These are phyloP conservation scores for Pomacea canaliculata DNA, from an alignment of 2,888 invertebrate species.

Conservation along the genomic window DNA sequence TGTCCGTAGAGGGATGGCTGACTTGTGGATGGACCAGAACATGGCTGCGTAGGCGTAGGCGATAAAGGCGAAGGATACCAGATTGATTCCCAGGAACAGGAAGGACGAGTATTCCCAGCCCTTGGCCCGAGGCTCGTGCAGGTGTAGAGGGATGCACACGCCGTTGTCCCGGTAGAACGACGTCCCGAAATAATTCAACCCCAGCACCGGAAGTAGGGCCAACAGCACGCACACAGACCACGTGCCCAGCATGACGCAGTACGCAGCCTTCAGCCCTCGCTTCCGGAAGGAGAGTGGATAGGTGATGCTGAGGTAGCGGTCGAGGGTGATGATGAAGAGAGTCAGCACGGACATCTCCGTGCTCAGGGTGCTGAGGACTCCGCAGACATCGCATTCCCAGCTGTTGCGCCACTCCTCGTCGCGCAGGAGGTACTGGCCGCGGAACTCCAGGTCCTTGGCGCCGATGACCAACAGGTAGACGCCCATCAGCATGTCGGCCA, in stretches of 20 bases:
- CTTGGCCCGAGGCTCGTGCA: slow-evolving; percentile 37
- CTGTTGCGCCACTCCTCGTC: slow-evolving; percentile 76
- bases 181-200: slow-evolving; percentile 39
- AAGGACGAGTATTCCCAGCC: slow-evolving; percentile 50
- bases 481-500: slow-evolving; percentile 78
- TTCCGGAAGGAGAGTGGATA: slow-evolving; percentile 40
- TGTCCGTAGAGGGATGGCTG: slow-evolving; percentile 38
- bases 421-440: slow-evolving; percentile 75
- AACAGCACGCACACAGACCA: slow-evolving; percentile 39
- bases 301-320: slow-evolving; percentile 45
- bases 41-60: slow-evolving; percentile 43
- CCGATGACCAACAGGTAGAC: slow-evolving; percentile 76
- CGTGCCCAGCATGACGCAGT: slow-evolving; percentile 35
- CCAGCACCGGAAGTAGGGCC: slow-evolving; percentile 37
- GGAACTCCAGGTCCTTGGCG: slow-evolving; percentile 72
- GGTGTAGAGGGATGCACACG: slow-evolving; percentile 44
- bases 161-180: slow-evolving; percentile 46
- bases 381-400: slow-evolving; percentile 74
- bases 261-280: slow-evolving; percentile 37
- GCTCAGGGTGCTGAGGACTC: slow-evolving; percentile 68
- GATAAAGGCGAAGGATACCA: slow-evolving; percentile 41
- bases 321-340: slow-evolving; percentile 42
- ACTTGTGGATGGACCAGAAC: slow-evolving; percentile 41
- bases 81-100: slow-evolving; percentile 44
- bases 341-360: slow-evolving; percentile 47